Evolutionary conservation across 2,888 invertebrate genomes (phyloP), one percentile per base, ranked within the genome.

Genomic region (Apotomis capreana): DNA sequence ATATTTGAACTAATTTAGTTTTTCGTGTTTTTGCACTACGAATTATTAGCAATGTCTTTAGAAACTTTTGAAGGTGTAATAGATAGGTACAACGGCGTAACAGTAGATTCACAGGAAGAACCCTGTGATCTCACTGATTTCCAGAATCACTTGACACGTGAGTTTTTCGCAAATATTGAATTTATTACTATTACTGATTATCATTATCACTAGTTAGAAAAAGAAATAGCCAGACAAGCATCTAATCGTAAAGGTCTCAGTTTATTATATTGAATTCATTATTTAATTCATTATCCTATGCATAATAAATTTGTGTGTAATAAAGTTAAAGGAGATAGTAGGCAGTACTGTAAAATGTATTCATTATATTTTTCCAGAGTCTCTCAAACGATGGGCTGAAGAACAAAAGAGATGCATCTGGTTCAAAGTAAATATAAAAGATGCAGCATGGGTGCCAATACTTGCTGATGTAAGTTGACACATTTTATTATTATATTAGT

Each of bases 381-480:
- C 97, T 0, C 83, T 97, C 49, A 87, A 91, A 54, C 89, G 91
- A 78, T 98, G 97, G 97, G 88, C 81, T 58, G 87, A 92, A 57
- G 94, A 94, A 67, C 94, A 94, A 10, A 95, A 94, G 78, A 93
- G 96, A 70, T 95, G 96, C 40, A 95, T 97, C 78, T 98, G 98
- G 98, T 97, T 98, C 84, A 95, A 95, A 84, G 95, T 98, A 0
- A 89, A 95, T 81, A 94, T 95, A 57, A 89, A 94, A 74, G 95
- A 97, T 81, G 93, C 96, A 4, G 94, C 94, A 13, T 96, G 96
- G 96, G 95, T 98, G 52, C 97, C 97, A 13, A 83, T 95, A 75
- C 89, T 98, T 76, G 95, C 95, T 5, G 94, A 95, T 89, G 96
- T 96, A 90, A 83, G 78, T 83, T 26, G 12, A 26, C 6, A n/a